Base-by-base conservation (phyloP, 2,113 vertebrate species). In the Pseudonaja textilis region DNA sequence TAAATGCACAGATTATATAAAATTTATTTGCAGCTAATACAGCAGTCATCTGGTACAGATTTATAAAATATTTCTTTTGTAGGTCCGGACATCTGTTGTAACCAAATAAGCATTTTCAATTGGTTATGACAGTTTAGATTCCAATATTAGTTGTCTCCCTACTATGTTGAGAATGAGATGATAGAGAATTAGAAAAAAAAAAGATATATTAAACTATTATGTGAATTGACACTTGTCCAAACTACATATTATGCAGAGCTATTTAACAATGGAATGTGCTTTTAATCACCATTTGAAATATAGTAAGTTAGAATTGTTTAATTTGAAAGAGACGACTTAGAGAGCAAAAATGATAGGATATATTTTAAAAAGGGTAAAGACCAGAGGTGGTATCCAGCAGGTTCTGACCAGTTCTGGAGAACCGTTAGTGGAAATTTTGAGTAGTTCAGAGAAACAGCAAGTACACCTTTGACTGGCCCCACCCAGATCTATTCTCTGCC, bases 11-110 rank as follows among this genome's bases (percentile, higher is more conserved):
- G 39, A 8, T 61, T 92, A 29, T 5, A 34, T 64, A 52, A 90
- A 47, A 94, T 94, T 95, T 94, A 87, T 87, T 93, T 45, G 47
- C 20, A 85, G 25, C 18, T 61, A 93, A 95, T 88, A 81, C 94
- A 91, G 3, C 1, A 95, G 45, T 91, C 3, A 22, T 56, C 1
- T 6, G n/a, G 0, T 34, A 57, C 26, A 0, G 11, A 81, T 85
- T 91, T 95, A 18, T 0, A 0, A 0, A 81, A 1, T 2, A 85
- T 86, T 94, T 1, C 26, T 61, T 90, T 88, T 95, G 91, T 29
- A 47, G 64, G 0, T 45, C 23, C 74, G 52, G 25, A 42, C 14
- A 91, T 14, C 22, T 91, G 10, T 1, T 89, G n/a, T 0, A 69
- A 91, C 11, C 56, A 47, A 91, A 87, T 0, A 94, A 0, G 6